Evolutionary conservation across 2,113 vertebrate species (phyloP).

Genomic region (Gymnorhina tibicen): DNA sequence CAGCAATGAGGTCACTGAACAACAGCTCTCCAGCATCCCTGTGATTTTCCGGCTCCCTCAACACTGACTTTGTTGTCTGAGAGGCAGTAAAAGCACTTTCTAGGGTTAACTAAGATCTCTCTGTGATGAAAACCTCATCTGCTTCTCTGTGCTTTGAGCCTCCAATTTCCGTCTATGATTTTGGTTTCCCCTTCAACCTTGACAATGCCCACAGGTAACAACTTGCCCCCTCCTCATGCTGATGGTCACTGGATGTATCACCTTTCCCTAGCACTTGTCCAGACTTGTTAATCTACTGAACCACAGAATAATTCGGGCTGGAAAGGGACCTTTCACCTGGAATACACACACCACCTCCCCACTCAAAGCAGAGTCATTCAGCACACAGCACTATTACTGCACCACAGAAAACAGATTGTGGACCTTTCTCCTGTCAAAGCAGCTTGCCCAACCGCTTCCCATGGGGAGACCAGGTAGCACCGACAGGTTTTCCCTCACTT

Average conservation of each 20-base stretch:
- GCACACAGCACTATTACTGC: neutral
- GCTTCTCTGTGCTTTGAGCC: neutral
- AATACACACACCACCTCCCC: neutral
- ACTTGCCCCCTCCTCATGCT: neutral
- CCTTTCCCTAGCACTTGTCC: neutral
- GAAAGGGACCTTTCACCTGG: neutral
- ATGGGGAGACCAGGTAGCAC: neutral
- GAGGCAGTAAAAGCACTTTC: neutral
- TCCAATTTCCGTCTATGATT: neutral
- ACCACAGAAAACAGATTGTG: neutral
- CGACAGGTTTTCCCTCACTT: neutral
- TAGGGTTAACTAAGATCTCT: neutral
- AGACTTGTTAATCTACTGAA: neutral
- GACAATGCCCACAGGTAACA: rapidly evolving
- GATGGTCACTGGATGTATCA: neutral
- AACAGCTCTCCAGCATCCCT: neutral
- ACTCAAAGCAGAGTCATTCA: neutral
- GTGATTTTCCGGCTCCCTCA: neutral
- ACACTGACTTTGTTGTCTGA: neutral
- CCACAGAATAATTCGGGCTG: neutral
- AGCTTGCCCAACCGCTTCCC: neutral
- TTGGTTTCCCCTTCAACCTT: neutral
- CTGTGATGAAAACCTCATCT: neutral
- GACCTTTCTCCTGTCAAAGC: neutral
- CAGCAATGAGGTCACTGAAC: neutral